Percentiles rank a stretch among this genome's conserved stretches.
Conservation (phyloP, 2,113 vertebrate species). For the Mustela lutreola region DNA sequence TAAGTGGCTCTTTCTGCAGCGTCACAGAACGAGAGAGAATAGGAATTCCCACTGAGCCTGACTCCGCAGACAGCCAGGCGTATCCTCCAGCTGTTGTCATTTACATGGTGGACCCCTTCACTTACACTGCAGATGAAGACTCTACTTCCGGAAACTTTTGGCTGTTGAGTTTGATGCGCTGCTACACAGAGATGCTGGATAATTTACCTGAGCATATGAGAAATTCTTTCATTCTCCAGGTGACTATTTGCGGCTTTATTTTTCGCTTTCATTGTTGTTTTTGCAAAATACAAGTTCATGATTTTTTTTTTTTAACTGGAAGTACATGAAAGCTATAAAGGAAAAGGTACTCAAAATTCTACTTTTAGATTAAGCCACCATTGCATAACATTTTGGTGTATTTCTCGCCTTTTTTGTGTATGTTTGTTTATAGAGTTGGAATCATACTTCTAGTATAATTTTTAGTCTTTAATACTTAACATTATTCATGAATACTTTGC, state of each 20-base stretch:
- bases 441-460: background rate
- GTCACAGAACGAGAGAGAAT: conserved; percentile 94
- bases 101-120: conserved; percentile 97
- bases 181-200: conserved; percentile 97
- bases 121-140: conserved; percentile 92
- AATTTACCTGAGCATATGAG: conserved; percentile 94
- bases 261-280: conserved; percentile 56
- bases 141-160: conserved; percentile 93
- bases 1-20: conserved; percentile 79
- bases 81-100: conserved; percentile 96
- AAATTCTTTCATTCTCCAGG: conserved; percentile 96
- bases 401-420: background rate
- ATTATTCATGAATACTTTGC: background rate
- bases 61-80: conserved; percentile 92
- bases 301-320: background rate
- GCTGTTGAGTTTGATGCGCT: conserved; percentile 96
- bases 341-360: background rate
- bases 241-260: conserved; percentile 76
- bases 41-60: conserved; percentile 94
- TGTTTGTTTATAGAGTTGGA: background rate
- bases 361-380: background rate
- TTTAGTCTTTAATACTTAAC: background rate
- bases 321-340: background rate
- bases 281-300: background rate
- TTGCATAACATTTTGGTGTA: background rate